Conservation (phyloP, 1,140 invertebrate genomes). For the Leptinotarsa undecemlineata region DNA sequence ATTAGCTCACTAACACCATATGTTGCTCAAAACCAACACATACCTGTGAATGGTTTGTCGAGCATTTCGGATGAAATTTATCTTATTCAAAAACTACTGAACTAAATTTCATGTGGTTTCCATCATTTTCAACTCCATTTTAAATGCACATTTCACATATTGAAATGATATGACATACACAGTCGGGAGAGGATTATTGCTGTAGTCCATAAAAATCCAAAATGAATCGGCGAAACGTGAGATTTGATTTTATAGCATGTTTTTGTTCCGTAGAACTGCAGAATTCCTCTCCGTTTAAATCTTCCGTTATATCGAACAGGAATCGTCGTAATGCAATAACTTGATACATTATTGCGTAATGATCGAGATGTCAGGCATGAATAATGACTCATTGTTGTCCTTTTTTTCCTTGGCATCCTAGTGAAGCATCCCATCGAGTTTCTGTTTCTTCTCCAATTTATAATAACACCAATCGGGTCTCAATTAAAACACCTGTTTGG, state of each 20-base stretch:
- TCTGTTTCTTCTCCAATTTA: constrained; percentile 17
- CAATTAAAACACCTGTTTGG: constrained; percentile 27
- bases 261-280: too few relatives aligned
- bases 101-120: constrained; percentile 18
- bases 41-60: constrained; percentile 22
- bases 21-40: constrained; percentile 12
- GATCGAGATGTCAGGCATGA: constrained; percentile 1
- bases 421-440: constrained; percentile 11
- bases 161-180: not conserved
- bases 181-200: not conserved
- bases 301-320: too few relatives aligned
- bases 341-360: constrained; percentile 5
- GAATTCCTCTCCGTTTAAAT: too few relatives aligned
- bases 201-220: not conserved
- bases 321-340: not conserved
- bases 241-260: not conserved
- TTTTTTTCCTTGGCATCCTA: not conserved
- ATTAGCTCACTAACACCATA: constrained; percentile 20
- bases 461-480: constrained; percentile 25
- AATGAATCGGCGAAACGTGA: not conserved
- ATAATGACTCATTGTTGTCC: constrained; percentile 14
- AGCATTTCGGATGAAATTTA: constrained; percentile 18
- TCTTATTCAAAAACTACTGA: constrained; percentile 26
- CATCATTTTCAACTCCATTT: constrained; percentile 25
- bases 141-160: constrained; percentile 20